Evolutionary conservation across 1,140 invertebrate species (phyloP).

Genomic region (Atta colombica): DNA sequence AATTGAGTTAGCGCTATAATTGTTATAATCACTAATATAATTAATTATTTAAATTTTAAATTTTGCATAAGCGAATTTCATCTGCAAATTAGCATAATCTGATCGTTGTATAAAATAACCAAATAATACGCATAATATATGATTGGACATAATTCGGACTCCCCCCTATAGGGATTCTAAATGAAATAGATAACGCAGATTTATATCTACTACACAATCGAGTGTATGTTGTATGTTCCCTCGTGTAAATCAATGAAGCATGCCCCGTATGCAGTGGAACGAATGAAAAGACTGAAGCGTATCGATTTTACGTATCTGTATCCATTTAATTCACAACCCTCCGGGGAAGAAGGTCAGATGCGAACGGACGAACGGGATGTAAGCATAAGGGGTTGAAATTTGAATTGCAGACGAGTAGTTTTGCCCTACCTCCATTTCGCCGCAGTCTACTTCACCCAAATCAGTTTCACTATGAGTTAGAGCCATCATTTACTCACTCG

Average conservation of each 20-base stretch:
- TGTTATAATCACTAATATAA: neutral
- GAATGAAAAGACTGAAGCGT: slow-evolving; percentile 63
- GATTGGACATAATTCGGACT: slow-evolving; percentile 7
- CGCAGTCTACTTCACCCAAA: slow-evolving; percentile 69
- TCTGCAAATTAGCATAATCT: slow-evolving; percentile 33
- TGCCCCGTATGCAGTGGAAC: neutral
- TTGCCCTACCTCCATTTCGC: slow-evolving; percentile 31
- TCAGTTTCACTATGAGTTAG: slow-evolving; percentile 79
- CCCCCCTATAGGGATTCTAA: slow-evolving; percentile 1
- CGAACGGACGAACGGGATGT: slow-evolving; percentile 49
- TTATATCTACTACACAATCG: slow-evolving; percentile 36
- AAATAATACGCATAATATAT: slow-evolving; percentile 38
- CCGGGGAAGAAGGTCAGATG: slow-evolving; percentile 65
- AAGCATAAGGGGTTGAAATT: slow-evolving; percentile 81
- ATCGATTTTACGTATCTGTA: slow-evolving; percentile 77
- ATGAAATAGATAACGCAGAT: slow-evolving; percentile 44
- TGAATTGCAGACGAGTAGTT: slow-evolving; percentile 81
- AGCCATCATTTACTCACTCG: slow-evolving; percentile 76
- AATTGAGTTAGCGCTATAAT: slow-evolving; percentile 9
- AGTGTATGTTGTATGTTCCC: slow-evolving; percentile 25
- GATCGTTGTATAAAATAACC: slow-evolving; percentile 7
- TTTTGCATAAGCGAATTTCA: slow-evolving; percentile 13
- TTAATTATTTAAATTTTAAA: slow-evolving; percentile 19
- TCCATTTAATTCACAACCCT: slow-evolving; percentile 78
- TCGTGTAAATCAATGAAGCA: slow-evolving; percentile 32